Percentiles rank a stretch among this genome's conserved stretches.
These are phyloP conservation scores for Leptarthrus brevirostris DNA, from an alignment of 2,888 invertebrate genomes.

Conservation along the genomic window DNA sequence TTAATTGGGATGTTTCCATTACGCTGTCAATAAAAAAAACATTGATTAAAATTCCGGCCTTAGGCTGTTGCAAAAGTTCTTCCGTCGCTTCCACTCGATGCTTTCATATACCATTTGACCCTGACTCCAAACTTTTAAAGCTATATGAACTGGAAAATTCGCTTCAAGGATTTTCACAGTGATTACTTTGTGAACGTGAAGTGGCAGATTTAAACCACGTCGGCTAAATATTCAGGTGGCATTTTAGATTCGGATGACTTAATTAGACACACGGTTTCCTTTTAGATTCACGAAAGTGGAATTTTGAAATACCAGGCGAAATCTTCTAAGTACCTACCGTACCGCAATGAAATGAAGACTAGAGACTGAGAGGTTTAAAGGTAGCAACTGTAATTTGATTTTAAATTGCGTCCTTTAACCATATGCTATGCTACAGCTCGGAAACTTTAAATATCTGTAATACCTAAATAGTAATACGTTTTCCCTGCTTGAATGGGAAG, in stretches of 20 bases:
- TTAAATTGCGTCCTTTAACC: too few relatives aligned
- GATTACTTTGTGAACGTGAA: slow-evolving; percentile 36
- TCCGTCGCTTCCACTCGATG: neutral
- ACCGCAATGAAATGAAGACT: too few relatives aligned
- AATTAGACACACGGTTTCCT: slow-evolving; percentile 17
- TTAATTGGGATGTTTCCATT: slow-evolving; percentile 16
- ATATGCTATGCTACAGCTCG: too few relatives aligned
- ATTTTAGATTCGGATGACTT: slow-evolving; percentile 8
- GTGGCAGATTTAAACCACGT: slow-evolving; percentile 16
- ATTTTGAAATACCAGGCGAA: too few relatives aligned
- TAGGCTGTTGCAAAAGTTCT: neutral
- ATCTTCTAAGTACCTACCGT: too few relatives aligned
- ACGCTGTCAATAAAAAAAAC: neutral
- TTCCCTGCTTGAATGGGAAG: too few relatives aligned
- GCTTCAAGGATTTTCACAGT: slow-evolving; percentile 34
- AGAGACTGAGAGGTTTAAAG: too few relatives aligned
- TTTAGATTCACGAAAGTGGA: slow-evolving; percentile 1
- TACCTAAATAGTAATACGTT: too few relatives aligned
- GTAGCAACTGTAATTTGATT: too few relatives aligned
- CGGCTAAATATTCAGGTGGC: slow-evolving; percentile 24
- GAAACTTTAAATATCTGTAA: too few relatives aligned
- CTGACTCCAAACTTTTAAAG: slow-evolving; percentile 1
- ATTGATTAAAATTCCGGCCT: neutral
- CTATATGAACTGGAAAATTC: slow-evolving; percentile 29
- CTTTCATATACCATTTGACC: slow-evolving; percentile 1